Conservation (phyloP, 2,797 vertebrate species). For the Eutrigla gurnardus region DNA sequence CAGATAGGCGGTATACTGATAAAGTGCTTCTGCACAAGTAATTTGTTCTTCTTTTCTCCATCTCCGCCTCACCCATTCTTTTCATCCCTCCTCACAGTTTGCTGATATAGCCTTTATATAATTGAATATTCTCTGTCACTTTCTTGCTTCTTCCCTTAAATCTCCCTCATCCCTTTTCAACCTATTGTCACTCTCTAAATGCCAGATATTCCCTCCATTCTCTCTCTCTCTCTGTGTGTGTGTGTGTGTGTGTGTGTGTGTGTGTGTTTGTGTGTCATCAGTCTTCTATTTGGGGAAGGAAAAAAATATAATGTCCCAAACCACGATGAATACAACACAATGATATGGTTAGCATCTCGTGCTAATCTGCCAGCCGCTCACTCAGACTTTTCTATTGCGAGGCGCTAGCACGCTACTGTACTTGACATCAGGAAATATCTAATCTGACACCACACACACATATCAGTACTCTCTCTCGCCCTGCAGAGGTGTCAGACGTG, state of each 20-base stretch:
- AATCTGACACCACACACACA: slow-evolving; percentile 8
- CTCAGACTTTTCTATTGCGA: background rate
- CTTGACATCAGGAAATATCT: slow-evolving; percentile 9
- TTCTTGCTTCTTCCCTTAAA: slow-evolving; percentile 32
- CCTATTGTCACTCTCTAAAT: slow-evolving; percentile 38
- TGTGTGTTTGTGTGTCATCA: background rate
- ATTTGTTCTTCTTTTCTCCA: slow-evolving; percentile 3
- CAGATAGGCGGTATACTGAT: slow-evolving; percentile 22
- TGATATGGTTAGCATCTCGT: background rate
- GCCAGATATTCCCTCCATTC: background rate
- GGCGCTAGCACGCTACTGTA: background rate
- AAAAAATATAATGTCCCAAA: background rate
- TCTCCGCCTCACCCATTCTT: background rate
- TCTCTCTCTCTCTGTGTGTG: background rate
- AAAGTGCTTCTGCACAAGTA: slow-evolving; percentile 27
- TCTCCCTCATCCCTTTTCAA: slow-evolving; percentile 21
- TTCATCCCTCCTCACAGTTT: slow-evolving; percentile 38
- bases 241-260: too few relatives aligned
- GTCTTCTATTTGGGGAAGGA: background rate
- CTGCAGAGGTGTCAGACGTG: slow-evolving; percentile 6
- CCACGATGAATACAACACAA: background rate
- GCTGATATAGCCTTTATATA: slow-evolving; percentile 46
- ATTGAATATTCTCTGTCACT: slow-evolving; percentile 38
- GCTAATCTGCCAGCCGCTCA: slow-evolving; percentile 19
- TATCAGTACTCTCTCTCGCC: background rate